Conservation (phyloP, 2,888 invertebrate species). For the Lithophane leautieri region DNA sequence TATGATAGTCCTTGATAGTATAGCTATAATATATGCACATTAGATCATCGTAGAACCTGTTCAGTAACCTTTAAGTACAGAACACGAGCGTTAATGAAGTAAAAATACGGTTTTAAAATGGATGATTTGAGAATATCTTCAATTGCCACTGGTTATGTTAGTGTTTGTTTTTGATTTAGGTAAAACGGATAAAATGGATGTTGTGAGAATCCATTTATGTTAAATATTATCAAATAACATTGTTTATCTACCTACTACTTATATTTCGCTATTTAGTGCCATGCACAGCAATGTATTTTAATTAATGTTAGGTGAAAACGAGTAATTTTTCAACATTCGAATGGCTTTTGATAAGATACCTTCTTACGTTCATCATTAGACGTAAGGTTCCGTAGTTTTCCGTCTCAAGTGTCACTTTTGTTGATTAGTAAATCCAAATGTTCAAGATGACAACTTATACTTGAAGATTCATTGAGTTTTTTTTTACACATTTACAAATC, state of each 20-base stretch:
- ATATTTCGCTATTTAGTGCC: background rate
- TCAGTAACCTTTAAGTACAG: slow-evolving; percentile 75
- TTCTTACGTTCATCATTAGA: background rate
- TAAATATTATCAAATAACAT: background rate
- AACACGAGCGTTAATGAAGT: slow-evolving; percentile 64
- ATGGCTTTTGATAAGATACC: slow-evolving; percentile 19
- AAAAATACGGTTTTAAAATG: slow-evolving; percentile 54
- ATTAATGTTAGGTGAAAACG: background rate
- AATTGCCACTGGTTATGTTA: background rate
- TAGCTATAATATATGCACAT: slow-evolving; percentile 81
- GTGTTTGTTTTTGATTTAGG: background rate
- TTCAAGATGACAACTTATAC: background rate
- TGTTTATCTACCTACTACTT: background rate
- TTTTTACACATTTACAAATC: background rate
- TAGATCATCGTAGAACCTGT: slow-evolving; percentile 87
- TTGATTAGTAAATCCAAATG: slow-evolving; percentile 13
- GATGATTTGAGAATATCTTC: background rate
- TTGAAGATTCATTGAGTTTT: slow-evolving; percentile 13
- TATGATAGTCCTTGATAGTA: slow-evolving; percentile 73
- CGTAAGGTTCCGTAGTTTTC: slow-evolving; percentile 12
- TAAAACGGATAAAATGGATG: background rate
- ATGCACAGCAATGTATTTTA: background rate
- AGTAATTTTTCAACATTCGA: slow-evolving; percentile 2
- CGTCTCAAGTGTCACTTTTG: slow-evolving; percentile 8
- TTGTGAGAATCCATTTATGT: background rate